Conservation (phyloP, 2,113 vertebrate genomes). For the Atrichornis clamosus region DNA sequence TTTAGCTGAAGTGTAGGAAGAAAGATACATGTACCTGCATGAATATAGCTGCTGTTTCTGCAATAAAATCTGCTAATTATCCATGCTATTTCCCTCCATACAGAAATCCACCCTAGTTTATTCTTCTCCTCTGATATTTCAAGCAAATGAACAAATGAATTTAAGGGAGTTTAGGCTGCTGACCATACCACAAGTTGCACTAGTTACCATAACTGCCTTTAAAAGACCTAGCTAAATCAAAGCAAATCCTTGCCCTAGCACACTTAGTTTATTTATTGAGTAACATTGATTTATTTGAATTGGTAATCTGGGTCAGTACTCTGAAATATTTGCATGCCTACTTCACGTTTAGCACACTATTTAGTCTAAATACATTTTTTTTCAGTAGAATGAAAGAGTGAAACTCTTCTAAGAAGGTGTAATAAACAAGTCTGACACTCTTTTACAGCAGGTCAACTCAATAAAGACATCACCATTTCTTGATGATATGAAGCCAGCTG, state of each 20-base stretch:
- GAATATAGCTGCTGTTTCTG: not conserved
- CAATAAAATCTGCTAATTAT: not conserved
- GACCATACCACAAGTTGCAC: not conserved
- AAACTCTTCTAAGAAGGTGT: constrained; percentile 32
- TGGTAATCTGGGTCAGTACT: not conserved
- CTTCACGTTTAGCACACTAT: not conserved
- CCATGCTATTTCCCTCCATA: not conserved
- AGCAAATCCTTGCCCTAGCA: not conserved
- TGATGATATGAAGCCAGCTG: not conserved
- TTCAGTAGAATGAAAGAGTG: constrained; percentile 4
- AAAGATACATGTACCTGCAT: constrained; percentile 14
- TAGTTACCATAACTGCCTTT: not conserved
- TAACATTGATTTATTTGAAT: constrained; percentile 2
- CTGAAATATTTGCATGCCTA: constrained; percentile 12
- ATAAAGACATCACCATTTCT: constrained; percentile 13
- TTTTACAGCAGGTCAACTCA: constrained; percentile 25
- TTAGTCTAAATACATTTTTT: constrained; percentile 10
- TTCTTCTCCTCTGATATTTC: not conserved
- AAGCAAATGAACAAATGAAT: not conserved
- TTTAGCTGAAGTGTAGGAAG: not conserved
- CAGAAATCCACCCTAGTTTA: not conserved
- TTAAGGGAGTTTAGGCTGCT: not conserved
- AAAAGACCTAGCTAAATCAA: not conserved
- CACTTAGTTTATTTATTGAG: constrained; percentile 6
- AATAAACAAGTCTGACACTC: constrained; percentile 29